These are phyloP conservation scores for Lophotis ruficrista DNA, from an alignment of 2,113 vertebrate genomes.

Conservation along the genomic window DNA sequence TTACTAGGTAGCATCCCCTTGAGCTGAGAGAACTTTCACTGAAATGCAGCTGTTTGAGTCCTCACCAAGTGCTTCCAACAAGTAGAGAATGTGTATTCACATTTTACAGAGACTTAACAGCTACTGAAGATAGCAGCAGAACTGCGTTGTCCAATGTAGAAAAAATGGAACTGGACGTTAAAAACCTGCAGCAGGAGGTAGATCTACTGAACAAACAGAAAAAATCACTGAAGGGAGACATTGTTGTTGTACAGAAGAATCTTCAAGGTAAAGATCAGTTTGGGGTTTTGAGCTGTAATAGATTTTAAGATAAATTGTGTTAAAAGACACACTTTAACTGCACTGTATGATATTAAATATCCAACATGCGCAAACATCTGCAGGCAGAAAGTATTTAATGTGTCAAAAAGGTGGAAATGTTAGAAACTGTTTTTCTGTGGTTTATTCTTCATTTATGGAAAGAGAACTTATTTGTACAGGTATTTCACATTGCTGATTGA, in stretches of 20 bases:
- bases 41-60: neutral
- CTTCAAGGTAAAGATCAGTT: constrained; percentile 63
- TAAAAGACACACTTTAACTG: neutral
- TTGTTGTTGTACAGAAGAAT: constrained; percentile 43
- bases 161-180: constrained; percentile 57
- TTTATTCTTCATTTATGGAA: neutral
- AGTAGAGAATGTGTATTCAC: neutral
- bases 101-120: constrained; percentile 69
- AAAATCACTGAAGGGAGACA: constrained; percentile 49
- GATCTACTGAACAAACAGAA: constrained; percentile 65
- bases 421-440: neutral
- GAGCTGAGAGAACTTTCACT: neutral
- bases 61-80: neutral
- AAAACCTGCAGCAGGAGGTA: constrained; percentile 71
- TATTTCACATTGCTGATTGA: neutral
- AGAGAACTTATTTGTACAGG: neutral
- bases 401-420: neutral
- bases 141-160: constrained; percentile 25
- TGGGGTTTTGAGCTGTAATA: neutral
- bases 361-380: neutral
- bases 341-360: neutral
- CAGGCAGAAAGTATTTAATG: neutral
- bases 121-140: constrained; percentile 68
- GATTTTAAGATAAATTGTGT: neutral
- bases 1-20: neutral